Base-by-base conservation (phyloP, 2,797 vertebrate genomes). In the Peromyscus eremicus region DNA sequence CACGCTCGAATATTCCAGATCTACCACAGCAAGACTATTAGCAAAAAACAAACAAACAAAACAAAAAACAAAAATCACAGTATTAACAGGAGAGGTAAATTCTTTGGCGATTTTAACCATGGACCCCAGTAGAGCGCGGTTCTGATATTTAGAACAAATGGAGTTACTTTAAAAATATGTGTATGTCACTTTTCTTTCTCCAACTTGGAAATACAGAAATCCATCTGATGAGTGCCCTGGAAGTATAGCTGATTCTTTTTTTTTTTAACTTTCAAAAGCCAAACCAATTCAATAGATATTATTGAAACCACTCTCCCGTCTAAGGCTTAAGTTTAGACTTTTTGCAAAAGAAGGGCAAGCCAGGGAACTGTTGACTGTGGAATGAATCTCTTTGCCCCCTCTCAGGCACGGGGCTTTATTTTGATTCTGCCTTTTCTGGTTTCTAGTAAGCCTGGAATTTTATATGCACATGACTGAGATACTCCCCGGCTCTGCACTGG, bases 381-480 rank as follows among this genome's bases (percentile, higher is more conserved):
- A 82, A 88, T 70, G 68, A 82, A 88, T 70, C 8, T 13, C 34
- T 29, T 8, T 14, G 27, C 34, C 40, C n/a, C 92, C 21, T 90
- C 57, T 92, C 86, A n/a, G 76, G 55, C 4, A 17, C 57, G 40
- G 29, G 66, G 76, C 76, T 96, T 98, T 91, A 90, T 70, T 98
- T 97, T 97, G 94, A 82, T 83, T 94, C 94, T 79, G 46, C 49
- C 10, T 92, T 85, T 92, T 68, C 76, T 94, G 76, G 87, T 90
- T 96, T 96, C 68, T 75, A 85, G 83, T 46, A 87, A 96, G 92
- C 77, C 87, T 90, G 82, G 71, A 88, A 80, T 96, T 98, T 98
- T 97, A 93, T 95, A 75, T 71, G 95, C 81, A 52, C 68, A 52
- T 40, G 83, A 76, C 77, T 95, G 91, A 68, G 86, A 97, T 94